Evolutionary conservation across 2,888 invertebrate genomes (phyloP), one percentile per base, ranked within the genome.

Genomic region (Apodemia duryi): DNA sequence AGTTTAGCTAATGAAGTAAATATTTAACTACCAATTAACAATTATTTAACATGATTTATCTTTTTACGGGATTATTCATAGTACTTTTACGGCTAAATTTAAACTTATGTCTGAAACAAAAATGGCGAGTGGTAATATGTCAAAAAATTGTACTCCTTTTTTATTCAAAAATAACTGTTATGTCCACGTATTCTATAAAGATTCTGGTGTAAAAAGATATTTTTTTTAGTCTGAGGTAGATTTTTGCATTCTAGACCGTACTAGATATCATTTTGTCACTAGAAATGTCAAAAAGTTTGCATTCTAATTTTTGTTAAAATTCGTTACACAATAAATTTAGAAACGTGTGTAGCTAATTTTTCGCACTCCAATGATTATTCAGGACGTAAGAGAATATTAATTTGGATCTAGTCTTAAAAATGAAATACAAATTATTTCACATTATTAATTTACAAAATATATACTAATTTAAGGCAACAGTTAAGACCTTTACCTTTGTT

Each of bases 41-140:
- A 57, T 29, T 32, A 11, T 57, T 4, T 29, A 2, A 10, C 32
- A 5, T 13, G 2, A 35, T 32, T 29, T 21, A 54, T 54, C 64
- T 41, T 41, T 64, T 66, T 49, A 43, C 10, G 13, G 29, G 62
- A 46, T 49, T 29, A 28, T 46, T 43, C 2, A 51, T 62, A 28
- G 41, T 43, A 62, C 11, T 61, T 66, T 62, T 46, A 57, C 67
- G 66, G 65, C 35, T 65, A 70, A 73, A 74, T 73, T 73, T 74
- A 76, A 72, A 74, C 75, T 76, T 74, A 70, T 76, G 77, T 60
- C 32, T 32, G 57, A 60, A 60, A 60, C 29, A 60, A 81, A 83
- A 82, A 84, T 83, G 84, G 82, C 84, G 85, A 83, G 79, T 72
- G 72, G 76, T 78, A 77, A 73, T 71, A 69, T 78, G 82, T 84